Conservation (phyloP, 2,113 vertebrate species). For the Hemiscyllium ocellatum region DNA sequence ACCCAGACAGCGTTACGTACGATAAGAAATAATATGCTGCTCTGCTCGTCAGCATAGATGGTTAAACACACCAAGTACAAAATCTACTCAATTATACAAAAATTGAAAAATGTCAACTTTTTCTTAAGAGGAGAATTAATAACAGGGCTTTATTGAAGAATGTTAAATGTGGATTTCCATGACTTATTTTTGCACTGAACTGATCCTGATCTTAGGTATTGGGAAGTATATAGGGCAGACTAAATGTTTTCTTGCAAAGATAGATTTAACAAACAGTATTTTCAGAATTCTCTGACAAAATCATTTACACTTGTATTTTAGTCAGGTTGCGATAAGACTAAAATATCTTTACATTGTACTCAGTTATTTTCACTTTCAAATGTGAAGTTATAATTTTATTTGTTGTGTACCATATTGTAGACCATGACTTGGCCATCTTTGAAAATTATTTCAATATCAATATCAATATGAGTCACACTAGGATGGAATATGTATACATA, state of each 20-base stretch:
- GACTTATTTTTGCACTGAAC: background rate
- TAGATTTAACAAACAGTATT: background rate
- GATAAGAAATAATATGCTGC: background rate
- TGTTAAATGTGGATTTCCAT: background rate
- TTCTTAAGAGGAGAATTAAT: too few species aligned
- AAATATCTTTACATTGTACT: background rate
- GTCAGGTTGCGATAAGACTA: background rate
- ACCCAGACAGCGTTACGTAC: background rate
- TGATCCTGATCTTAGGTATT: background rate
- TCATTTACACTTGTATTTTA: background rate
- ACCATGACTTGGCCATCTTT: background rate
- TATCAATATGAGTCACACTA: background rate
- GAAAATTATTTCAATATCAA: background rate
- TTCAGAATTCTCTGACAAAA: background rate
- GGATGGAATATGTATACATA: background rate
- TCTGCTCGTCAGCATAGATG: background rate
- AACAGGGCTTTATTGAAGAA: background rate
- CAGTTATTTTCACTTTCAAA: background rate
- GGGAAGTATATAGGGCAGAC: background rate
- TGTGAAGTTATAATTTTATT: background rate
- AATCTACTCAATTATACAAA: background rate
- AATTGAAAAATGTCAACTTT: background rate
- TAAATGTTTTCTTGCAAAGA: background rate
- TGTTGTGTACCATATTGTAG: background rate
- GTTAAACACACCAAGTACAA: background rate